Base-by-base conservation (phyloP, 2,797 vertebrate genomes). In the Malacoraja senta region DNA sequence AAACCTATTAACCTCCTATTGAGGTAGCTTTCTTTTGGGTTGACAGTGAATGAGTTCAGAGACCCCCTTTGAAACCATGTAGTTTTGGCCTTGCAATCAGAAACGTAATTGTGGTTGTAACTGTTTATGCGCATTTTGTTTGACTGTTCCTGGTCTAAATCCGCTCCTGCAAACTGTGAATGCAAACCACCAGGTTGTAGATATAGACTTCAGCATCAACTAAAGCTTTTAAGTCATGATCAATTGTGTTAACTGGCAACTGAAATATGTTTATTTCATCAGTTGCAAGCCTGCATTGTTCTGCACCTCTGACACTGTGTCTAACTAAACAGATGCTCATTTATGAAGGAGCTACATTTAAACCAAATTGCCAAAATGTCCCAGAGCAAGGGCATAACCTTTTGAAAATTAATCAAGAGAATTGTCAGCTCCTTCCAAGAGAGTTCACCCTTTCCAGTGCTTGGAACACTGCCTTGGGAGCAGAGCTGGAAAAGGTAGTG, bases 211-310 rank as follows among this genome's bases (percentile, higher is more conserved):
- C 83, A 63, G 32, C n/a, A 35, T 88, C n/a, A 68, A 32, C 61
- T 65, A 35, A 21, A 32, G n/a, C 29, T 88, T 65, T 88, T 8
- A 88, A n/a, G 68, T 88, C 83, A 13, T 86, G 83, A 86, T 2
- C 29, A 0, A 26, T 86, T 86, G 29, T n/a, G 26, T 35, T 13
- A 24, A 71, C 13, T 19, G 76, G 35, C 19, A 26, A 53, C 68
- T 53, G 68, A 92, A 92, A 92, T 91, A 21, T 24, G 12, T 35
- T 91, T 13, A 38, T 91, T 71, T 91, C 19, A 71, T 68, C 71
- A 91, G 8, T 63, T 72, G 61, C 88, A 91, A 44, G 17, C 44
- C 38, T 63, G 32, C 65, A 91, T 72, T 68, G 9, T 72, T 72
- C 71, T 91, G 21, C 71, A 24, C 1, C 8, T 26, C 29, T 29